Evolutionary conservation across 53 echinoderm and acorn worm species (phyloP).

Genomic region (Actinopyga echinites): DNA sequence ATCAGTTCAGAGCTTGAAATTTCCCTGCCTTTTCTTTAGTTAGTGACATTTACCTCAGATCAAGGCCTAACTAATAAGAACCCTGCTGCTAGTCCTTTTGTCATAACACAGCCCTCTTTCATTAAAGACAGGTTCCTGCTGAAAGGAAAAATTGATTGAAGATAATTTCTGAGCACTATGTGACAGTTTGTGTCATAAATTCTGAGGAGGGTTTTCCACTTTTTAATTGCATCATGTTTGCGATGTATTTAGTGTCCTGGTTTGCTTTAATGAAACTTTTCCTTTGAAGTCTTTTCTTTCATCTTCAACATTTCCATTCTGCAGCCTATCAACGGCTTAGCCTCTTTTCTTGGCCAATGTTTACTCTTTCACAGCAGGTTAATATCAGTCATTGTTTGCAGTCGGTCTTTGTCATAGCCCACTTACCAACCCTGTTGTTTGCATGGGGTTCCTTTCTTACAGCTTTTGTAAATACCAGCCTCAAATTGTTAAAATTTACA

Average conservation of each 20-base stretch:
- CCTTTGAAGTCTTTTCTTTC: not conserved
- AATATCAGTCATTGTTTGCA: conserved; percentile 32
- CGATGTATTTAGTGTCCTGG: not conserved
- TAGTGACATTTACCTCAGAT: not conserved
- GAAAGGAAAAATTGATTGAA: not conserved
- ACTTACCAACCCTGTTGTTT: not conserved
- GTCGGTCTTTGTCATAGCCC: conserved; percentile 11
- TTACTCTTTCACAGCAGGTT: conserved; percentile 3
- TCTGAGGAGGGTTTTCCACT: not conserved
- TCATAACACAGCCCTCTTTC: not conserved
- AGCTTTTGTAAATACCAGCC: conserved; percentile 24
- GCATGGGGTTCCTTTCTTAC: not conserved
- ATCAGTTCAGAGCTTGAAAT: no score
- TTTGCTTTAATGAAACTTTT: not conserved
- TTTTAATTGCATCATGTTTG: conserved; percentile 31
- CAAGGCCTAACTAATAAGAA: conserved; percentile 31
- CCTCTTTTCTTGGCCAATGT: conserved; percentile 29
- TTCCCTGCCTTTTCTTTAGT: no score
- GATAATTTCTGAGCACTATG: not conserved
- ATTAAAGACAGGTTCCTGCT: not conserved
- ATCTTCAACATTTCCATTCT: not conserved
- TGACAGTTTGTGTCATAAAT: not conserved
- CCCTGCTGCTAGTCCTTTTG: conserved; percentile 23
- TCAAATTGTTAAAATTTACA: conserved; percentile 15
- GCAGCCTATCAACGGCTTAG: conserved; percentile 4